phyloP scores from a whole-genome alignment of 2,113 vertebrate genomes.

The Tupaia chinensis region DNA sequence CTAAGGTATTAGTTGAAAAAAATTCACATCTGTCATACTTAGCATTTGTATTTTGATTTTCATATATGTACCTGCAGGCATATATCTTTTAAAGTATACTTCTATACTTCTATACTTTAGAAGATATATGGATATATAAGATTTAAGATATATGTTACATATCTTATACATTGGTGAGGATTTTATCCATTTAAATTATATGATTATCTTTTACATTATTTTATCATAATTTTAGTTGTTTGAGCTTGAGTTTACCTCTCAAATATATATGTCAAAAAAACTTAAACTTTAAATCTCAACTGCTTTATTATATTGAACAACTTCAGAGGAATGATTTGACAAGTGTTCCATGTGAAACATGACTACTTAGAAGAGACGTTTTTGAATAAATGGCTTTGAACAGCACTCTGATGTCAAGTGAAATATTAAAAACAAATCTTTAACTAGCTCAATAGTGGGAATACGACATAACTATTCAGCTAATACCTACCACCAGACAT shows the following conservation, averaged over 20 bases:
- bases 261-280: neutral
- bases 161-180: neutral
- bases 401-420: neutral
- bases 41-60: constrained; percentile 28
- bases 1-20: neutral
- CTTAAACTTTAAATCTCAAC: neutral
- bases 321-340: neutral
- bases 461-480: neutral
- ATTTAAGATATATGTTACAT: too few species aligned
- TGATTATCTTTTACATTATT: constrained; percentile 1
- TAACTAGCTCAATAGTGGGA: neutral
- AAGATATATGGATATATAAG: too few species aligned
- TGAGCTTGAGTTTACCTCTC: neutral
- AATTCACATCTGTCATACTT: neutral
- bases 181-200: neutral
- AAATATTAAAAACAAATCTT: constrained; percentile 24
- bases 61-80: neutral
- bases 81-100: neutral
- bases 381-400: neutral
- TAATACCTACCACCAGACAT: neutral
- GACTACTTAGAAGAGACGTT: neutral
- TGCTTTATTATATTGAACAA: neutral
- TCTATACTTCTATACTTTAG: too few species aligned
- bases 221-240: neutral
- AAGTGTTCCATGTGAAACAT: neutral